Conservation (phyloP, 2,888 invertebrate genomes). For the Macaria notata region DNA sequence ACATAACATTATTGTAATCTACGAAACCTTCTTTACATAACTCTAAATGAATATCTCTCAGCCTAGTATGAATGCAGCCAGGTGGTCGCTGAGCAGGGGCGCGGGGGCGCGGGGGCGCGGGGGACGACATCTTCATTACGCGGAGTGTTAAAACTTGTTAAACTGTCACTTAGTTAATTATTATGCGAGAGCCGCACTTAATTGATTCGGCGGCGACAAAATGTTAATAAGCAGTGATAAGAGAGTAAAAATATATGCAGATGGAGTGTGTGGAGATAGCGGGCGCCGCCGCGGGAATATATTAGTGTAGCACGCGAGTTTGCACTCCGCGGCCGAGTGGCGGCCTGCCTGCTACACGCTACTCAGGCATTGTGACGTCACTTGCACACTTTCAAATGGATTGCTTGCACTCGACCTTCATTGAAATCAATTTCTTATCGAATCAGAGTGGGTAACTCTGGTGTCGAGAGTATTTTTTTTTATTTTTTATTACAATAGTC, state of each 20-base stretch:
- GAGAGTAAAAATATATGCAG: conserved; percentile 57
- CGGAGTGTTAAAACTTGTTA: conserved; percentile 79
- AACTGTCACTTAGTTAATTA: conserved; percentile 76
- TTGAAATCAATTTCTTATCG: not conserved
- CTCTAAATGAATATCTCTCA: no score
- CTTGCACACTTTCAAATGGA: not conserved
- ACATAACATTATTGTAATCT: no score
- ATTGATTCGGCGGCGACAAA: conserved; percentile 77
- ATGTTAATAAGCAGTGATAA: conserved; percentile 77
- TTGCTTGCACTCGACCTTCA: no score
- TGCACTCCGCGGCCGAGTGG: conserved; percentile 45
- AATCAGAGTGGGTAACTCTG: not conserved
- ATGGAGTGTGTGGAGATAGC: conserved; percentile 57
- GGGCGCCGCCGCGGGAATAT: conserved; percentile 59
- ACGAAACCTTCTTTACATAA: no score
- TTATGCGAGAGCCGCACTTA: conserved; percentile 70
- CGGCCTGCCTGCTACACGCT: conserved; percentile 27
- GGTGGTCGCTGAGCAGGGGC: not conserved
- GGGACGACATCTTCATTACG: conserved; percentile 76
- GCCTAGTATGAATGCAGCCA: no score
- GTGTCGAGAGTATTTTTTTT: no score
- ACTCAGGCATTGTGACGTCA: not conserved
- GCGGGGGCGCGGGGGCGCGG: not conserved
- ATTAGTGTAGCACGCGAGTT: conserved; percentile 62
- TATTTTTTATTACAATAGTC: no score